Percentiles rank a stretch among this genome's conserved stretches.
phyloP scores from a whole-genome alignment of 1,140 invertebrate species.

The Probaryconus sp. region DNA sequence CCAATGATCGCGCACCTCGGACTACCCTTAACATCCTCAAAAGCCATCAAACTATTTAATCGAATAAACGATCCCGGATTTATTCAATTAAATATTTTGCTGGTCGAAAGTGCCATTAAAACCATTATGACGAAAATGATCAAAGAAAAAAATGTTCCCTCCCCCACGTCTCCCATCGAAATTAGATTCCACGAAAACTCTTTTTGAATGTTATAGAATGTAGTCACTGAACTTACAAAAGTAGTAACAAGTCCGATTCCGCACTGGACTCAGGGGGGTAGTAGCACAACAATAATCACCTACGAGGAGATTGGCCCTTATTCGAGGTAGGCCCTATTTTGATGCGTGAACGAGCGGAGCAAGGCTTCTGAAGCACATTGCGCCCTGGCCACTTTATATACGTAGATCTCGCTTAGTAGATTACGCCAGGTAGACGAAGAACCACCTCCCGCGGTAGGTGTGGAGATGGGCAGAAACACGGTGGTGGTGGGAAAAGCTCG shows the following conservation, averaged over 20 bases:
- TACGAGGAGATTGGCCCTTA: constrained; percentile 45
- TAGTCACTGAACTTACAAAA: constrained; percentile 54
- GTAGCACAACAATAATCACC: constrained; percentile 61
- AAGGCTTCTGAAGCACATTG: constrained; percentile 75
- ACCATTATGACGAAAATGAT: too few relatives aligned
- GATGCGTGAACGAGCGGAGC: constrained; percentile 71
- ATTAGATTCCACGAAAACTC: too few relatives aligned
- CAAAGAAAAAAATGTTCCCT: too few relatives aligned
- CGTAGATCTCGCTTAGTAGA: constrained; percentile 73
- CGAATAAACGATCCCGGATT: too few relatives aligned
- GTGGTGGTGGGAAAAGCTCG: constrained; percentile 57
- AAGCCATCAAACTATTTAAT: too few relatives aligned
- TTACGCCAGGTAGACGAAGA: constrained; percentile 57
- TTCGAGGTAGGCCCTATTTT: constrained; percentile 59
- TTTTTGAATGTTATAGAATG: constrained; percentile 6
- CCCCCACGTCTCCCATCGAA: too few relatives aligned
- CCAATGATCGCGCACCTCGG: too few relatives aligned
- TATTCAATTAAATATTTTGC: too few relatives aligned
- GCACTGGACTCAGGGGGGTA: constrained; percentile 51
- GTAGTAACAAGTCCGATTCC: constrained; percentile 42
- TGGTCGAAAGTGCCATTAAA: too few relatives aligned
- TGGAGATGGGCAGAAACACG: constrained; percentile 51
- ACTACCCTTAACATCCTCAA: too few relatives aligned
- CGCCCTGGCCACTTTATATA: constrained; percentile 77
- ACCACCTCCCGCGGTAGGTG: constrained; percentile 65